phyloP scores from a whole-genome alignment of 1,140 invertebrate genomes.

The Diachasmimorpha longicaudata region DNA sequence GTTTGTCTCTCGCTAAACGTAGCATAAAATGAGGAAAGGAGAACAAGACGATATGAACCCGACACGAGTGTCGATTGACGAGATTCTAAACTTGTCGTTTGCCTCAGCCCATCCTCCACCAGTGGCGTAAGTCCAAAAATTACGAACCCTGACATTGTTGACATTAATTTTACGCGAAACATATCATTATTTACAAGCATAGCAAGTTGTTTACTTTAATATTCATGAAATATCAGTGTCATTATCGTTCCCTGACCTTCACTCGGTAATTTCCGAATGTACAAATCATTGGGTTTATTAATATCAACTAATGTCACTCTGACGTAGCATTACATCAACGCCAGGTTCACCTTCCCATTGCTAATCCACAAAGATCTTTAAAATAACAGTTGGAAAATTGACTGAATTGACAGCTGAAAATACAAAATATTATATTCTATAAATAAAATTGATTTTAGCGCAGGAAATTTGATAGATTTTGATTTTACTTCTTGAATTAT shows the following conservation, averaged over 20 bases:
- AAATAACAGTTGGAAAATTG: too few species aligned
- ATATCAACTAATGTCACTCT: neutral
- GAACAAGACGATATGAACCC: neutral
- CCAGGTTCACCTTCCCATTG: neutral
- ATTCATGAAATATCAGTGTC: conserved; percentile 34
- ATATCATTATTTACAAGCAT: neutral
- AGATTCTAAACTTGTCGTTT: conserved; percentile 56
- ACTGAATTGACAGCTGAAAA: too few species aligned
- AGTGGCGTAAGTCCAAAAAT: conserved; percentile 58
- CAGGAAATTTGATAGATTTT: too few species aligned
- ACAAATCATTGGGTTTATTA: neutral
- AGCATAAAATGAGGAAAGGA: neutral
- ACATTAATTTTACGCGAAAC: neutral
- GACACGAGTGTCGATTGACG: conserved; percentile 41
- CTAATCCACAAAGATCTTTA: neutral
- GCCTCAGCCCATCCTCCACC: conserved; percentile 47
- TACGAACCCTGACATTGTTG: conserved; percentile 40
- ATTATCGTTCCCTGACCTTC: conserved; percentile 34
- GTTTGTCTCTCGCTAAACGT: neutral
- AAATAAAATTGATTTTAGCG: too few species aligned
- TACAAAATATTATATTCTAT: too few species aligned
- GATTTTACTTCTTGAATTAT: too few species aligned
- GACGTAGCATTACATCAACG: neutral
- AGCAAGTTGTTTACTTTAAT: neutral
- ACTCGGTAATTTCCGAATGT: neutral